Conservation (phyloP, 2,113 vertebrate species). For the Neolamprologus sp. region DNA sequence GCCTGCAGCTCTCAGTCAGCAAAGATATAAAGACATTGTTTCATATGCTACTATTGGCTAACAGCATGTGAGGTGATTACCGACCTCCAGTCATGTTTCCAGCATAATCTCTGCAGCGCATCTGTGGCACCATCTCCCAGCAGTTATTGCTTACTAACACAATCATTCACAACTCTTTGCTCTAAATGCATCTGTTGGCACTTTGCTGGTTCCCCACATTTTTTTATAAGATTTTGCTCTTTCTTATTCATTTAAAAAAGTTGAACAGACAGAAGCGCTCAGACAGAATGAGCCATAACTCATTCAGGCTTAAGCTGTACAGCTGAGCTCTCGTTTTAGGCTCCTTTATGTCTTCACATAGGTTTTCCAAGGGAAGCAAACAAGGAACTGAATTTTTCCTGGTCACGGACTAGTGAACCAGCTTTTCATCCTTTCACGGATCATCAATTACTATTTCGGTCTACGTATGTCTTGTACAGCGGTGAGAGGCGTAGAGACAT, state of each 20-base stretch:
- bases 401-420: neutral
- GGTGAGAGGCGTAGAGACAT: neutral
- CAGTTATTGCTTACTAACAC: neutral
- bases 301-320: neutral
- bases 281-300: neutral
- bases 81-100: neutral
- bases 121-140: neutral
- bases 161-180: neutral
- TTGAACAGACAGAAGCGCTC: neutral
- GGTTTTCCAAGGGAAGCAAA: neutral
- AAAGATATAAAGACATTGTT: neutral
- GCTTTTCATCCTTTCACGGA: slow-evolving; percentile 2
- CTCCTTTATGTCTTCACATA: neutral
- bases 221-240: neutral
- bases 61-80: neutral
- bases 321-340: neutral
- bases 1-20: neutral
- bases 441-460: slow-evolving; percentile 29
- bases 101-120: neutral
- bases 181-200: neutral
- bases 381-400: neutral
- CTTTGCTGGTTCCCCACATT: neutral
- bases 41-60: neutral
- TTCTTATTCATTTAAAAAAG: neutral
- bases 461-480: neutral